phyloP scores from a whole-genome alignment of 92 coral and sea anemone species.

The Palythoa grandis region DNA sequence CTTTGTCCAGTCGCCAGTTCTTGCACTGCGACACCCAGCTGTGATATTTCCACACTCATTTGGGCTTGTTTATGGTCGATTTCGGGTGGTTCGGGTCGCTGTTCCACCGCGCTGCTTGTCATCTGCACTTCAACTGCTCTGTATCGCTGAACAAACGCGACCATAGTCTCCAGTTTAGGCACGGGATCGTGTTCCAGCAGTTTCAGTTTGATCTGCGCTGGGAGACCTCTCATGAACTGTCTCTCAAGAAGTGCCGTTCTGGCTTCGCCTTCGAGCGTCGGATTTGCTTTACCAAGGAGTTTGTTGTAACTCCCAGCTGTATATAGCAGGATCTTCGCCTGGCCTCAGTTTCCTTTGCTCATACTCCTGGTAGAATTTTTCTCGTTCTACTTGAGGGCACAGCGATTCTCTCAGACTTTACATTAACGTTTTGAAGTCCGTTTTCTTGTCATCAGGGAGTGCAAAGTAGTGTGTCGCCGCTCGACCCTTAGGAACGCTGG shows the following conservation, averaged over 20 bases:
- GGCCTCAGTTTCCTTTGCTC: conserved; percentile 3
- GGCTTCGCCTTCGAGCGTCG: neutral
- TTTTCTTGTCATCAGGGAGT: neutral
- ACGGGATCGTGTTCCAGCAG: conserved; percentile 39
- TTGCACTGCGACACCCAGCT: too few relatives aligned
- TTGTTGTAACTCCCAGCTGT: conserved; percentile 29
- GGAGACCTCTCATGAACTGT: too few relatives aligned
- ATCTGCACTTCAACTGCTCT: neutral
- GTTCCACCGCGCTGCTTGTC: too few relatives aligned
- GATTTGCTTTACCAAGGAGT: conserved; percentile 18
- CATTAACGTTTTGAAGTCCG: neutral
- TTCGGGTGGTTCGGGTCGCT: too few relatives aligned
- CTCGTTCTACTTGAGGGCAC: neutral
- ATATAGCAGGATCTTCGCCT: conserved; percentile 26
- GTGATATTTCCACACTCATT: too few relatives aligned
- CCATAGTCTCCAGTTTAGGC: conserved; percentile 16
- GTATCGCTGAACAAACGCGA: neutral
- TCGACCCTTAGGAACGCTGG: conserved; percentile 24
- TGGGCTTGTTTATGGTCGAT: too few relatives aligned
- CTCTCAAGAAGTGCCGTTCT: conserved; percentile 4
- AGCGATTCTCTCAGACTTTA: neutral
- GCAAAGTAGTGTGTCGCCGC: conserved; percentile 24
- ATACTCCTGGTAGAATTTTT: conserved; percentile 26
- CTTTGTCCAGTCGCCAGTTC: too few relatives aligned
- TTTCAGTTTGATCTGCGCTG: conserved; percentile 5